Conservation (phyloP, 2,113 vertebrate species). For the Herpetotheres cachinnans region DNA sequence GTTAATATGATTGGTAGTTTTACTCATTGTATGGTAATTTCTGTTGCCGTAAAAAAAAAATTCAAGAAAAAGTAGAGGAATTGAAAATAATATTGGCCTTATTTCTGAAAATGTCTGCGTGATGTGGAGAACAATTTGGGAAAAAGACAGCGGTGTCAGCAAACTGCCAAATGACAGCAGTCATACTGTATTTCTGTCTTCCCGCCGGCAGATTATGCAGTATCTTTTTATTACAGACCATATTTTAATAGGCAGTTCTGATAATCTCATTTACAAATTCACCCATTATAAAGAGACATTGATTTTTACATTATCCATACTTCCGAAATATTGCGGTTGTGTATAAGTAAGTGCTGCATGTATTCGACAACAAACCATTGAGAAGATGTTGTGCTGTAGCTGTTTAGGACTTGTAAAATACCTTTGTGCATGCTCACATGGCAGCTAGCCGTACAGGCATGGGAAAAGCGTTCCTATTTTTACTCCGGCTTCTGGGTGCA, state of each 20-base stretch:
- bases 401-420: neutral
- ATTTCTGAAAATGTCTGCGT: neutral
- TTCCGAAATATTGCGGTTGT: neutral
- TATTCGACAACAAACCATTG: neutral
- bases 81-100: neutral
- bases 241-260: constrained; percentile 26
- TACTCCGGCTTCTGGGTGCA: neutral
- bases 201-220: neutral
- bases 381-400: neutral
- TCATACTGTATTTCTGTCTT: neutral
- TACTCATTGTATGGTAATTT: neutral
- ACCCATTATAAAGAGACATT: neutral
- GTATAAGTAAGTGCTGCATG: neutral
- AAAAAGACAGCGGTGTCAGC: neutral
- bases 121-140: neutral
- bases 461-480: neutral
- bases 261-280: constrained; percentile 24
- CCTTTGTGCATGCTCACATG: neutral
- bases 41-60: neutral
- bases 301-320: constrained; percentile 19
- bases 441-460: neutral
- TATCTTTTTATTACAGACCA: neutral
- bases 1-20: neutral
- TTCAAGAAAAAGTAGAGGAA: neutral
- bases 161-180: neutral